Base-by-base conservation (phyloP, 2,113 vertebrate genomes). In the Thamnaconus septentrionalis region DNA sequence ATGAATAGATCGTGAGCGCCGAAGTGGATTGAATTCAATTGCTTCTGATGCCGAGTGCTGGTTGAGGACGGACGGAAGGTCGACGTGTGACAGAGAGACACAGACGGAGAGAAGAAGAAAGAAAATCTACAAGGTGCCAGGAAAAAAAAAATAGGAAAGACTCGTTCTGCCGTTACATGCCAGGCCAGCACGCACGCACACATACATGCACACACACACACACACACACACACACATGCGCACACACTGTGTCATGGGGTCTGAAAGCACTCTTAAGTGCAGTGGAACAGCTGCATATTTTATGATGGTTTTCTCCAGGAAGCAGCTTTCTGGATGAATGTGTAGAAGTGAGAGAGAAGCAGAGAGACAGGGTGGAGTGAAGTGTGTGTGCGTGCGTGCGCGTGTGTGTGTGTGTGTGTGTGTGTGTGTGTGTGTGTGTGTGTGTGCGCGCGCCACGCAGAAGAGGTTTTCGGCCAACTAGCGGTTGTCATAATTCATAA, bases 261-360 rank as follows among this genome's bases (percentile, higher is more conserved):
- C 72, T 52, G 79, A 65, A 72, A 61, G 73, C 77, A 85, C 87
- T 91, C 83, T 78, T 59, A 63, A 72, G 75, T 80, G 78, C 83
- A 11, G 53, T 12, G 80, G 59, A 85, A 69, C 81, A 53, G 66
- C 80, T 91, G 82, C 85, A 91, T 92, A 90, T 91, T 91, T 91
- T 82, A 91, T 91, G 85, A 89, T 77, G 53, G 80, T 86, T 86
- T 88, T 87, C 78, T 83, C 64, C 62, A 57, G 18, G 3, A 70
- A 86, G 82, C 73, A 53, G 70, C 68, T 85, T 75, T 79, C 52
- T 44, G 8, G 55, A 64, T 59, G 64, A 71, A 64, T 46, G 61
- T 57, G 69, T 60, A 9, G 42, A 12, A 31, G 40, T 4, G 46
- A 61, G 58, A 60, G 8, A 47, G 39, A n/a, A 11, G 18, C 46